Evolutionary conservation across 2,113 vertebrate genomes (phyloP).

Genomic region (Pseudonaja textilis): DNA sequence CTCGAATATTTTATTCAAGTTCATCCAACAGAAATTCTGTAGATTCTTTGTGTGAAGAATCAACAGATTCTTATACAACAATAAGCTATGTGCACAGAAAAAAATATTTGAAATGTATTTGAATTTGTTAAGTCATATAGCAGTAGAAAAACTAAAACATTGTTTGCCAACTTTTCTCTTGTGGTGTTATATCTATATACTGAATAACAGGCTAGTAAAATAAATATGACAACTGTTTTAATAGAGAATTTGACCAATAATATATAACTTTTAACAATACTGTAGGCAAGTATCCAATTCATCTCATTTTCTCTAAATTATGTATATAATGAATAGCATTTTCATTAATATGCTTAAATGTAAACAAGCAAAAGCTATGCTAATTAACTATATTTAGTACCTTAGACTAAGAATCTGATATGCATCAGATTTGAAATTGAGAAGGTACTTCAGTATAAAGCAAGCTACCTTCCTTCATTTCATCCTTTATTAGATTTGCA

Average conservation of each 20-base stretch:
- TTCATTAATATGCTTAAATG: background rate
- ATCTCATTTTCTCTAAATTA: background rate
- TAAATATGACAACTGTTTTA: background rate
- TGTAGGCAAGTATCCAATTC: background rate
- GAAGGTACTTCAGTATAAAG: background rate
- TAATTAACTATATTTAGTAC: background rate
- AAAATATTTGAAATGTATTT: constrained; percentile 58
- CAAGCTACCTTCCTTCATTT: background rate
- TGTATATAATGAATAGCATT: background rate
- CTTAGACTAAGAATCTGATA: background rate
- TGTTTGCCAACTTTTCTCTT: constrained; percentile 11
- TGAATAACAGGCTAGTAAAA: background rate
- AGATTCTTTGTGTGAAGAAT: background rate
- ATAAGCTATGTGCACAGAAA: constrained; percentile 22
- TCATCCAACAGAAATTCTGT: background rate
- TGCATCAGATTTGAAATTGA: background rate
- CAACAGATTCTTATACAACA: background rate
- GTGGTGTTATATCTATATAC: constrained; percentile 23
- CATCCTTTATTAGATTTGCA: background rate
- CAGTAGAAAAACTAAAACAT: constrained; percentile 37
- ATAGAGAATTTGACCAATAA: background rate
- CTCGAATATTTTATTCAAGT: background rate
- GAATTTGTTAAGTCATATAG: constrained; percentile 58
- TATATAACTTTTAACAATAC: background rate
- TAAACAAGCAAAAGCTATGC: background rate